Evolutionary conservation across 2,888 invertebrate species (phyloP).

Genomic region (Tuta absoluta): DNA sequence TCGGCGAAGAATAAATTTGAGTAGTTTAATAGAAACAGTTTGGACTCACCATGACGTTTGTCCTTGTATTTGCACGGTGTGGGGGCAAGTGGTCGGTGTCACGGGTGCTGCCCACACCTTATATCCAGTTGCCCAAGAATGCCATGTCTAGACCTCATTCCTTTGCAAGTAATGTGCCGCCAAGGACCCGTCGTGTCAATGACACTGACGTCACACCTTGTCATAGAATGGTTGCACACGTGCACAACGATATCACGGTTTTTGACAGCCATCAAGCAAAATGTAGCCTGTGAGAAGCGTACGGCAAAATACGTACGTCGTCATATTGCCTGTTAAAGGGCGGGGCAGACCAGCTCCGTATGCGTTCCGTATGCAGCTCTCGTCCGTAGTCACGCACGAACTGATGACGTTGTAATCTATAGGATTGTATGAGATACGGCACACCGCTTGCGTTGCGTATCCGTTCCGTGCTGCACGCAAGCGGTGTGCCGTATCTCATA

Average conservation of each 20-base stretch:
- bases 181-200: slow-evolving; percentile 63
- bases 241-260: neutral
- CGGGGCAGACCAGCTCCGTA: too few relatives aligned
- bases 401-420: too few relatives aligned
- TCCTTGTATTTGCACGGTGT: slow-evolving; percentile 57
- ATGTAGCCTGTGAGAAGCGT: neutral
- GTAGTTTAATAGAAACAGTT: slow-evolving; percentile 42
- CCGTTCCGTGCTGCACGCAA: too few relatives aligned
- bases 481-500: too few relatives aligned
- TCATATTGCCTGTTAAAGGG: too few relatives aligned
- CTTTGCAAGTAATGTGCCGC: slow-evolving; percentile 60
- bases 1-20: neutral
- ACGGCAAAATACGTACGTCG: too few relatives aligned
- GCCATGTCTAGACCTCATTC: slow-evolving; percentile 76
- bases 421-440: too few relatives aligned
- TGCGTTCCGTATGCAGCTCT: too few relatives aligned
- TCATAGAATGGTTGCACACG: neutral
- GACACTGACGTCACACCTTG: slow-evolving; percentile 42
- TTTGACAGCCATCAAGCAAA: neutral
- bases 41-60: slow-evolving; percentile 62
- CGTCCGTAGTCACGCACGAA: too few relatives aligned
- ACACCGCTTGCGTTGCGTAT: too few relatives aligned
- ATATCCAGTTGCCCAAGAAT: slow-evolving; percentile 76
- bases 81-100: slow-evolving; percentile 61
- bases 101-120: slow-evolving; percentile 64